Conservation (phyloP, 1,140 invertebrate species). For the Neuroterus valhalla region DNA sequence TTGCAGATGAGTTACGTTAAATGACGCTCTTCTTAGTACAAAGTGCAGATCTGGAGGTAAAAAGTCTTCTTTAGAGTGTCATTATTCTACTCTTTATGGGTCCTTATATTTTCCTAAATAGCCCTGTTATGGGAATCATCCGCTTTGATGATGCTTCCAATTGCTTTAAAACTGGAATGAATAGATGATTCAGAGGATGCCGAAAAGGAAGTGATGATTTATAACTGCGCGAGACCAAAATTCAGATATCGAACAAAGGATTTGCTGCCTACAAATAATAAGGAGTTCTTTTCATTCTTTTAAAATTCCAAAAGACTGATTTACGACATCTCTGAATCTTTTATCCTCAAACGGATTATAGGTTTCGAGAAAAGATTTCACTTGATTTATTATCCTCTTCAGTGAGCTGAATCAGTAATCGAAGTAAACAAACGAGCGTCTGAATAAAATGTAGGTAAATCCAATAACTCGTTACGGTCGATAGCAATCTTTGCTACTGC, state of each 20-base stretch:
- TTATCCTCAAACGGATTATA: conserved; percentile 22
- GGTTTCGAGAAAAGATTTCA: conserved; percentile 1
- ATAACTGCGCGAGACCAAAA: conserved; percentile 1
- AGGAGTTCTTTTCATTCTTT: conserved; percentile 21
- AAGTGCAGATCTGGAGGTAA: neutral
- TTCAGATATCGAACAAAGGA: conserved; percentile 1
- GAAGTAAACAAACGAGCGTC: conserved; percentile 16
- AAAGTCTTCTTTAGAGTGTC: conserved; percentile 1
- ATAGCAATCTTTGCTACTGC: conserved; percentile 23
- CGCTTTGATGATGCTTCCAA: too few species aligned
- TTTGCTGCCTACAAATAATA: neutral
- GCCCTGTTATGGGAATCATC: too few species aligned
- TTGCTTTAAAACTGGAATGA: neutral
- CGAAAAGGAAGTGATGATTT: conserved; percentile 11
- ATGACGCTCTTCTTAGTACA: conserved; percentile 1
- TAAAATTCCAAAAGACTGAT: conserved; percentile 21
- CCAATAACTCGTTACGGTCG: conserved; percentile 16
- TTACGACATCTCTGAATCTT: conserved; percentile 27
- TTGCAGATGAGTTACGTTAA: conserved; percentile 18
- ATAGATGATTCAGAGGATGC: neutral
- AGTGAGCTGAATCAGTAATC: conserved; percentile 18
- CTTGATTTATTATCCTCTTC: conserved; percentile 1
- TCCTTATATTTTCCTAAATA: neutral
- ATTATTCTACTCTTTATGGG: conserved; percentile 12
- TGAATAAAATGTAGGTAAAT: conserved; percentile 27